Percentiles rank a stretch among this genome's conserved stretches.
Conservation (phyloP, 2,797 vertebrate species). For the Gallinago nigripennis region DNA sequence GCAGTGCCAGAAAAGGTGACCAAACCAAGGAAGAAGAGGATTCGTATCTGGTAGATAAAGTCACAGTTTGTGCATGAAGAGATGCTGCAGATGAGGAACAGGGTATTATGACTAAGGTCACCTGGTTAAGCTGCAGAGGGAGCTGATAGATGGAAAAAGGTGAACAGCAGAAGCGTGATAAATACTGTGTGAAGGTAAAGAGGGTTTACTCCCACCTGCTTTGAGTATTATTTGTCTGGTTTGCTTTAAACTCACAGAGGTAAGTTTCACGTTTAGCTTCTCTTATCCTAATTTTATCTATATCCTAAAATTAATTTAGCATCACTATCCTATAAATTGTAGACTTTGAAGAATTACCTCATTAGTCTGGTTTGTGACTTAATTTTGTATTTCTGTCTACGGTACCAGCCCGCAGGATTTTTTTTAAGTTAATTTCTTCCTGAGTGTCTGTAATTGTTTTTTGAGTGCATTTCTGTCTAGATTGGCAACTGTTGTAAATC, state of each 20-base stretch:
- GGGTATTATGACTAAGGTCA: not conserved
- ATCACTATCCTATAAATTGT: not conserved
- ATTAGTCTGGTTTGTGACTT: not conserved
- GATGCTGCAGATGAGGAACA: not conserved
- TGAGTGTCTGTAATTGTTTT: not conserved
- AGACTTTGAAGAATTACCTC: not conserved
- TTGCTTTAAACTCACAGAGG: not conserved
- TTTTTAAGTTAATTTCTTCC: not conserved
- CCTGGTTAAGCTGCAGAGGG: not conserved
- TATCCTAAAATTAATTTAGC: not conserved
- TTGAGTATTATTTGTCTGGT: not conserved
- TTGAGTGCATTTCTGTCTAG: not conserved
- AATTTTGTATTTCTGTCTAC: not conserved
- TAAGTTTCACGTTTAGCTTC: not conserved
- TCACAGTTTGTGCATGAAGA: not conserved
- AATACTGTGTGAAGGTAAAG: not conserved
- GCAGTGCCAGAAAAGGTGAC: not conserved
- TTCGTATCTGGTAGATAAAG: not conserved
- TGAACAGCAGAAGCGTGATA: not conserved
- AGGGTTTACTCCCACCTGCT: not conserved
- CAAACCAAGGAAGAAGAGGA: not conserved
- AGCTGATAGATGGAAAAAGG: rapidly evolving
- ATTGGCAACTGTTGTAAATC: not conserved
- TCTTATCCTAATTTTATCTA: not conserved
- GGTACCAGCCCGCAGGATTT: not conserved